Conservation (phyloP, 2,888 invertebrate genomes). For the Mesopsocus fuscifrons region DNA sequence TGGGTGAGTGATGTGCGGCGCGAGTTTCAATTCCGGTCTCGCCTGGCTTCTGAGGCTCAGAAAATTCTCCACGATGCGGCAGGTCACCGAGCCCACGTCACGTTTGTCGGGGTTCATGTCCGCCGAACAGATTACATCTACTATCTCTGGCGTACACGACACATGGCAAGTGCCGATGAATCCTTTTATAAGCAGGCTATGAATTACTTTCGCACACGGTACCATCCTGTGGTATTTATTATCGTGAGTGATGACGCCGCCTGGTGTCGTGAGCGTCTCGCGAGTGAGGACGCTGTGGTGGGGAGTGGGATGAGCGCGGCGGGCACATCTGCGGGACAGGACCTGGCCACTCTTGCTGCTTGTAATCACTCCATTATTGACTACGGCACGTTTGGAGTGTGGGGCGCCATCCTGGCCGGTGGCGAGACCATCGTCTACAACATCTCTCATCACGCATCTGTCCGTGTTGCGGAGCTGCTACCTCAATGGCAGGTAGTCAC, state of each 20-base stretch:
- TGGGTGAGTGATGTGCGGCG: slow-evolving; percentile 35
- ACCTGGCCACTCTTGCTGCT: slow-evolving; percentile 29
- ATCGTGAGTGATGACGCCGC: slow-evolving; percentile 29
- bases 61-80: slow-evolving; percentile 24
- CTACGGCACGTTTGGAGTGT: slow-evolving; percentile 31
- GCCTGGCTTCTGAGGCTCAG: slow-evolving; percentile 28
- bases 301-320: slow-evolving; percentile 22
- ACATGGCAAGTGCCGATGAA: slow-evolving; percentile 24
- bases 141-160: slow-evolving; percentile 32
- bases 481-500: slow-evolving; percentile 26
- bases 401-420: slow-evolving; percentile 30
- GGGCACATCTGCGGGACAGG: slow-evolving; percentile 21
- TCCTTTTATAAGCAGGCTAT: slow-evolving; percentile 27
- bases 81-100: slow-evolving; percentile 20
- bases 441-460: slow-evolving; percentile 25
- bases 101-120: slow-evolving; percentile 34
- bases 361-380: slow-evolving; percentile 33
- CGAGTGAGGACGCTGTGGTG: slow-evolving; percentile 24
- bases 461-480: slow-evolving; percentile 25
- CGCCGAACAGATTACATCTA: slow-evolving; percentile 35
- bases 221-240: slow-evolving; percentile 25
- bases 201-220: slow-evolving; percentile 26
- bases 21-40: slow-evolving; percentile 33
- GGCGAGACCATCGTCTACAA: slow-evolving; percentile 30
- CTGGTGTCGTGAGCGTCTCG: slow-evolving; percentile 27